phyloP scores from a whole-genome alignment of 2,113 vertebrate species.

The Perca flavescens region DNA sequence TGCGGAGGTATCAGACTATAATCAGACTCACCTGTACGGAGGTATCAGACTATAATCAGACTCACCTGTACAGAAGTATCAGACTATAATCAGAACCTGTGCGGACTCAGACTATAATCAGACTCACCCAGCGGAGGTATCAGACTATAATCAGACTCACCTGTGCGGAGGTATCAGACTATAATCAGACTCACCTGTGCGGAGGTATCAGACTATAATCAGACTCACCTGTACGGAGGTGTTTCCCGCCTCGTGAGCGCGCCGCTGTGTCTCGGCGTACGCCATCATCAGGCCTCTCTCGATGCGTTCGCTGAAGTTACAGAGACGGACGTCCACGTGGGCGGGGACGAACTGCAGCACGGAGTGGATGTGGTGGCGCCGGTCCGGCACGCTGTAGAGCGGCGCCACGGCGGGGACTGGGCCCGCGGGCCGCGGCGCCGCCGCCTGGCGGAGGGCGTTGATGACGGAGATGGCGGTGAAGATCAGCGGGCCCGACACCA shows the following conservation, averaged over 20 bases:
- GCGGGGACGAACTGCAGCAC: constrained; percentile 96
- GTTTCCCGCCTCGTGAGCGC: constrained; percentile 83
- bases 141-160: too few relatives aligned
- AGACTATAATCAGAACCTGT: too few relatives aligned
- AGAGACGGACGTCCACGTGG: constrained; percentile 90
- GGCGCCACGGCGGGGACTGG: constrained; percentile 85
- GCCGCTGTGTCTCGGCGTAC: constrained; percentile 86
- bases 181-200: not conserved
- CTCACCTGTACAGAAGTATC: too few relatives aligned
- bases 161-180: too few relatives aligned
- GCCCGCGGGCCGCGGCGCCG: constrained; percentile 79
- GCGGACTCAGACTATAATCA: too few relatives aligned
- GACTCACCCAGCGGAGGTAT: not conserved
- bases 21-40: too few relatives aligned
- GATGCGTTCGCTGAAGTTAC: constrained; percentile 91
- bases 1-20: too few relatives aligned
- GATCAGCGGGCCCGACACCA: constrained; percentile 91
- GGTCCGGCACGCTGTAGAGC: constrained; percentile 86
- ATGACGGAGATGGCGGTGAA: constrained; percentile 93
- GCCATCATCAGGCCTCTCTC: constrained; percentile 91
- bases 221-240: constrained; percentile 90
- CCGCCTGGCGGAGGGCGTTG: constrained; percentile 87
- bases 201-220: not conserved
- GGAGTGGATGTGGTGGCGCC: constrained; percentile 91
- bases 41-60: too few relatives aligned